These are phyloP conservation scores for Lasioglossum oenotherae DNA, from an alignment of 2,888 invertebrate genomes.

Conservation along the genomic window DNA sequence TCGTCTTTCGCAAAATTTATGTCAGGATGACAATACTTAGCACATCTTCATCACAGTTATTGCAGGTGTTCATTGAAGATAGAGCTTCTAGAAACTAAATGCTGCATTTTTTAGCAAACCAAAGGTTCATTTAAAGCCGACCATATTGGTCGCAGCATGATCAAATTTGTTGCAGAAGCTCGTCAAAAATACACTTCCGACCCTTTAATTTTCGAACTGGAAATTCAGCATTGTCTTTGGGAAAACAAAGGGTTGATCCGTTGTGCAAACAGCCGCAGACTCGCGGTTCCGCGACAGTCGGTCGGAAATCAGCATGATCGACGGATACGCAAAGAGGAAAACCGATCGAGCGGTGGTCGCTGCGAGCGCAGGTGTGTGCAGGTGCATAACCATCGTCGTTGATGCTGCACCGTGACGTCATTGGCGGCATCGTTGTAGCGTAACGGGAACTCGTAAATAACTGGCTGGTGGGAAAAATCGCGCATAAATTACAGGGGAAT, in stretches of 20 bases:
- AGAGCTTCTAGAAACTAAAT: no score
- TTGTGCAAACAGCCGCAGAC: neutral
- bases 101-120: no score
- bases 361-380: conserved; percentile 2
- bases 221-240: no score
- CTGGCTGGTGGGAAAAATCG: conserved; percentile 25
- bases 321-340: neutral
- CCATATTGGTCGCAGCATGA: no score
- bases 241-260: neutral
- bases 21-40: no score
- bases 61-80: no score
- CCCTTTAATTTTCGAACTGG: no score
- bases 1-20: no score
- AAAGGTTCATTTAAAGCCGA: no score
- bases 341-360: neutral
- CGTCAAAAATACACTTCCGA: no score
- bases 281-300: neutral
- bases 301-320: neutral
- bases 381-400: neutral
- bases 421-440: neutral
- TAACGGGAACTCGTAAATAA: conserved; percentile 50
- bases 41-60: no score
- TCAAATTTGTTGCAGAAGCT: no score
- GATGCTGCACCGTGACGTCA: conserved; percentile 24
- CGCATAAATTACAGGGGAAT: conserved; percentile 59